Base-by-base conservation (phyloP, 2,113 vertebrate genomes). In the Bubo scandiacus region DNA sequence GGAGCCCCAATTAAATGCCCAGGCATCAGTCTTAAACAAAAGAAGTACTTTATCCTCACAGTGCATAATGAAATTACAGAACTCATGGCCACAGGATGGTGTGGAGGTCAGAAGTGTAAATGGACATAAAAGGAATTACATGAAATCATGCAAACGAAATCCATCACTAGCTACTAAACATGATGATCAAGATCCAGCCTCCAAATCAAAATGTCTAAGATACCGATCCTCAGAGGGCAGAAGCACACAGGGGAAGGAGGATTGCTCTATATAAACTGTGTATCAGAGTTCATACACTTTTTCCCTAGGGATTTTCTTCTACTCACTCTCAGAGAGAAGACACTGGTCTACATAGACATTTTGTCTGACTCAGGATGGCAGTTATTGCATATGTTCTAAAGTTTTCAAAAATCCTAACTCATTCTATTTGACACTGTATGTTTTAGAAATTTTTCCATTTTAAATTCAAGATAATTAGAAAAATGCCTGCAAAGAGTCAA, bases 101-200 rank as follows among this genome's bases (percentile, higher is more conserved):
- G 73, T 72, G 81, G 90, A 96, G 93, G 92, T 95, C 93, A 94
- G 94, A 96, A 96, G 94, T 91, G 81, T 95, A 97, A 92, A 95
- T 87, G 84, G 90, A 90, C 81, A 91, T 85, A 94, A 96, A 97
- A 91, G 43, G 90, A 90, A 96, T 96, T 91, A 93, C 90, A 85
- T 81, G 87, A 96, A 97, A 94, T 91, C 91, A 96, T 95, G 84
- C 87, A 95, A 96, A 92, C 3, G 2, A 91, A 95, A 96, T 93
- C 94, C 92, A 87, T 96, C 73, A 82, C 77, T 34, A 59, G 86
- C 86, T 94, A 79, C 93, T 91, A 89, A 91, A 74, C 27, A 30
- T 15, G 38, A 83, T 59, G 81, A 94, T 59, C 59, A 55, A 91
- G 88, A 92, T 89, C 62, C 84, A 92, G 86, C 80, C 91, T 92